These are phyloP conservation scores for Lasioglossum lativentre DNA, from an alignment of 2,888 invertebrate species.

Conservation along the genomic window DNA sequence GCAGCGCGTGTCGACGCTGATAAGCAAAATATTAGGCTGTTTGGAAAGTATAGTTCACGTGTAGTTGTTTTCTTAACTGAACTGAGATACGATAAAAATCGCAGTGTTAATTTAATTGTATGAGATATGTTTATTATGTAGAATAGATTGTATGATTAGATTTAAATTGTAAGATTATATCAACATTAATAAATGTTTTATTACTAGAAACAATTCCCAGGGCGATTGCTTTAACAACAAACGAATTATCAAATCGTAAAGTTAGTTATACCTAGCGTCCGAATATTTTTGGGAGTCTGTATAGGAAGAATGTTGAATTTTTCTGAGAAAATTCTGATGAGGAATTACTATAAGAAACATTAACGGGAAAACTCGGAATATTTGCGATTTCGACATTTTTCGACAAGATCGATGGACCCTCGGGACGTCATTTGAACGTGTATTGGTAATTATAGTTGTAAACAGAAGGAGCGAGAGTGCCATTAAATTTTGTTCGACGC, in stretches of 20 bases:
- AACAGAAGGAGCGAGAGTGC: not conserved
- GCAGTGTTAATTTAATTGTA: too few relatives aligned
- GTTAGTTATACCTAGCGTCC: too few relatives aligned
- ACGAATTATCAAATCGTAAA: too few relatives aligned
- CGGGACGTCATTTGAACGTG: not conserved
- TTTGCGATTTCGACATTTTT: not conserved
- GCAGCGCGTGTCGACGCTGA: not conserved
- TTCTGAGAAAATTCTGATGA: not conserved
- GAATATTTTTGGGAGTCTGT: too few relatives aligned
- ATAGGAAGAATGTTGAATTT: not conserved
- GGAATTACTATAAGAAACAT: not conserved
- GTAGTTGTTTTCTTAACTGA: too few relatives aligned
- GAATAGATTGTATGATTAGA: too few relatives aligned
- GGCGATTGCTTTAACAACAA: too few relatives aligned
- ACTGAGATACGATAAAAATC: too few relatives aligned
- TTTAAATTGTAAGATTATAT: too few relatives aligned
- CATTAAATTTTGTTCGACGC: constrained; percentile 34
- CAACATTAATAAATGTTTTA: too few relatives aligned
- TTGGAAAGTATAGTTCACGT: not conserved
- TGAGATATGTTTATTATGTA: too few relatives aligned
- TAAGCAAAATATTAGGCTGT: not conserved
- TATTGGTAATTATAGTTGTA: not conserved
- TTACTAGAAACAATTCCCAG: too few relatives aligned
- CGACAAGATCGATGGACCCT: not conserved
- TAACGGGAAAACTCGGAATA: not conserved